Evolutionary conservation across 2,888 invertebrate species (phyloP).

Genomic region (Folsomia manolachei): DNA sequence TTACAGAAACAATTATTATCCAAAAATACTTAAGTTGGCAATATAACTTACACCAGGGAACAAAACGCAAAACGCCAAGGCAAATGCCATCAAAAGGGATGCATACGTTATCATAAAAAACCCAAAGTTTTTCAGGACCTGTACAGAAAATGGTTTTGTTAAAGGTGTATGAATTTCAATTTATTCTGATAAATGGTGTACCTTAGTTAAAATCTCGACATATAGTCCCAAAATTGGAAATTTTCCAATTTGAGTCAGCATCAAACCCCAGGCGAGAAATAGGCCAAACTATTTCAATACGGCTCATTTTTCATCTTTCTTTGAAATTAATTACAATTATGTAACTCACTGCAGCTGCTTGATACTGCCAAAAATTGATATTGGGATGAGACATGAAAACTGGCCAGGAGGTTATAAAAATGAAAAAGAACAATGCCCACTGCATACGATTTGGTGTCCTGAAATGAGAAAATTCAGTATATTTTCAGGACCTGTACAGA

Average conservation of each 20-base stretch:
- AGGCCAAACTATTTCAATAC: constrained; percentile 49
- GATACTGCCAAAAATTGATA: constrained; percentile 49
- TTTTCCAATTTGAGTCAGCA: constrained; percentile 48
- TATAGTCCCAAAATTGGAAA: constrained; percentile 48
- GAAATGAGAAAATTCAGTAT: neutral
- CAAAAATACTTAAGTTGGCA: too few relatives aligned
- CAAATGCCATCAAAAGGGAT: constrained; percentile 47
- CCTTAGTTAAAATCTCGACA: constrained; percentile 47
- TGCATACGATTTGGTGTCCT: constrained; percentile 42
- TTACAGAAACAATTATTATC: too few relatives aligned
- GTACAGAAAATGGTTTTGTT: too few relatives aligned
- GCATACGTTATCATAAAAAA: constrained; percentile 49
- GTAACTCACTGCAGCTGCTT: constrained; percentile 45
- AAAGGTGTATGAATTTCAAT: too few relatives aligned
- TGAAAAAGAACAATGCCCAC: constrained; percentile 47
- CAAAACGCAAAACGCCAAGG: constrained; percentile 44
- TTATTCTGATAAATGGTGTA: neutral
- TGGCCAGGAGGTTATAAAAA: constrained; percentile 34
- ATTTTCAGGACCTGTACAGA: too few relatives aligned
- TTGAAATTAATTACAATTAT: too few relatives aligned
- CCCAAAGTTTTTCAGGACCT: constrained; percentile 48
- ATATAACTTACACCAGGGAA: neutral
- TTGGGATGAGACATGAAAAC: constrained; percentile 42
- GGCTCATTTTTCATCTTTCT: too few relatives aligned
- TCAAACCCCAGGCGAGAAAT: constrained; percentile 46